Evolutionary conservation across 2,888 invertebrate genomes (phyloP), one percentile per base, ranked within the genome.

Genomic region (Drosophila demipolita): DNA sequence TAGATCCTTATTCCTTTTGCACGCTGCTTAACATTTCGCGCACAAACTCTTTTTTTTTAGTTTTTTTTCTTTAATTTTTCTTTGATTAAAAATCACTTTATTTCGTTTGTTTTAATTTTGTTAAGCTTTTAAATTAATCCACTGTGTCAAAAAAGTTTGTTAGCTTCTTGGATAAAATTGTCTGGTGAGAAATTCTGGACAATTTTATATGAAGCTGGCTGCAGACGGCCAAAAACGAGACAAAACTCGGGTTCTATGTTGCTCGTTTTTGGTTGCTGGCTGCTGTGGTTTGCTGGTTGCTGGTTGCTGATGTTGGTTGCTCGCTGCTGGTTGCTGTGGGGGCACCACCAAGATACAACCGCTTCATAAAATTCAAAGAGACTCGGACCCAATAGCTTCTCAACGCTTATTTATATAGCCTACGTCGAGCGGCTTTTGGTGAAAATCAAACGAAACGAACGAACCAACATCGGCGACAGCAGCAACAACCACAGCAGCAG

Each of bases 391-490:
- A 92, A 92, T 93, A 91, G 91, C 92, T 91, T 91, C 92, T 92
- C 92, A 91, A 92, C 92, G 93, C 92, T 92, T 93, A 93, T 93
- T 93, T 93, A 92, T 93, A 93, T 93, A 93, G 93, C 93, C 93
- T 93, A 92, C 92, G 93, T 89, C 85, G 91, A 82, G 91, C 91
- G 91, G 91, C 91, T 86, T 90, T 91, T 90, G 83, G 85, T 89
- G 89, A 87, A 91, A 91, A 84, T 80, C 77, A 76, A 83, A 85
- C 76, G 76, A 83, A 83, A 83, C 85, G 78, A 67, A 64, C 80
- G 69, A 72, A 68, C 68, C 66, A 66, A 63, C 71, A 60, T 63
- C 82, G 78, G 49, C 91, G 91, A 48, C 63, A 42, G 38, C 75
- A 36, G 36, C 66, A 55, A 29, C 70, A 38, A 53, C 70, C 45